Base-by-base conservation (phyloP, 1,140 invertebrate genomes). In the Zaprionus nigranus region DNA sequence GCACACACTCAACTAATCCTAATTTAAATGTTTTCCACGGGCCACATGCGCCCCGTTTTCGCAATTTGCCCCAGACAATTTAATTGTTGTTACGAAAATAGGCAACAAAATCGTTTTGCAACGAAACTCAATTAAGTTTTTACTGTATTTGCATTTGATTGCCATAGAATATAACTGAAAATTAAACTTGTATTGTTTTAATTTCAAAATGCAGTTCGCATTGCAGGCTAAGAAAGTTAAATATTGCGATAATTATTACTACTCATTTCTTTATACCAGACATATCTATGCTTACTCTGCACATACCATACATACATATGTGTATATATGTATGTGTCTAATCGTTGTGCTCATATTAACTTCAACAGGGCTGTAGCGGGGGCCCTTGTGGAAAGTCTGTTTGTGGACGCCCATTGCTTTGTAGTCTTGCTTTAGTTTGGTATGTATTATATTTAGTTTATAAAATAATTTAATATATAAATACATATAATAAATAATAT, bases 71-170 rank as follows among this genome's bases (percentile, higher is more conserved):
- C 6, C 38, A 40, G 53, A n/a, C 36, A 67, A 75, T 88, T 81
- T 88, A 88, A 84, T 88, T 88, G 84, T 79, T 78, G 40, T 57
- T 43, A 38, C 57, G 13, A 62, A 62, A 73, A 73, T 73, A 57
- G 59, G 61, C 65, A 40, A 67, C 17, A 49, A 56, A 28, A 80
- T 40, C 53, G 64, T 62, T 88, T 78, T 81, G 84, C 84, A 84
- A 81, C 75, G 62, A 81, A 83, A 87, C 81, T 84, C 67, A 84
- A 88, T 88, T 84, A 76, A 84, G 76, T 75, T 59, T 15, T n/a
- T 58, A 65, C 40, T 65, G 63, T 22, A 43, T 69, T 36, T 34
- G 59, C 57, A 87, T 87, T 83, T 80, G 78, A 87, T 88, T 56
- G 66, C 67, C 71, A 81, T 88, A 81, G 68, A 63, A 66, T 60